Conservation (phyloP, 2,797 vertebrate species). For the Semotilus atromaculatus region DNA sequence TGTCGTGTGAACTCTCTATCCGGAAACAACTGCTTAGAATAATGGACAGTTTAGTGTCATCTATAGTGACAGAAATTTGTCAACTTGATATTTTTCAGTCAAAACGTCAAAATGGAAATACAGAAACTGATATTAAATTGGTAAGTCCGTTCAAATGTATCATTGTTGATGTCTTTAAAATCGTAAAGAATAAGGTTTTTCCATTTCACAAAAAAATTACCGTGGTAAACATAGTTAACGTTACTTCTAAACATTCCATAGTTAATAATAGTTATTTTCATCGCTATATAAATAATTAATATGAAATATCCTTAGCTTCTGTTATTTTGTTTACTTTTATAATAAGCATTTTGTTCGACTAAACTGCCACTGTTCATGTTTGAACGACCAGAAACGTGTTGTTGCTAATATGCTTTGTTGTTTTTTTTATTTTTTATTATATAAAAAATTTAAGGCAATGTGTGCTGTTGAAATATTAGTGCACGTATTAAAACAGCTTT, state of each 20-base stretch:
- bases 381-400: neutral
- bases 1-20: constrained; percentile 16
- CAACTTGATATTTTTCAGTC: constrained; percentile 46
- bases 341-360: neutral
- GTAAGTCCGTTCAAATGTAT: neutral
- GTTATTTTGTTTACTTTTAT: neutral
- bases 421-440: too few species aligned
- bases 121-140: constrained; percentile 17
- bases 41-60: constrained; percentile 44
- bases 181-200: too few species aligned
- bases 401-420: neutral
- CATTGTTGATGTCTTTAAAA: neutral
- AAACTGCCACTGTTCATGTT: neutral
- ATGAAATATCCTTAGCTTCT: too few species aligned
- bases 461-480: neutral
- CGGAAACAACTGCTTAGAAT: constrained; percentile 44
- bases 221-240: neutral
- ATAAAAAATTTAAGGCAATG: neutral
- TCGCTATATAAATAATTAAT: neutral
- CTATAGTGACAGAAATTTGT: constrained; percentile 50
- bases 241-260: neutral
- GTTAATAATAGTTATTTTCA: neutral
- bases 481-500: neutral
- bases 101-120: constrained; percentile 37
- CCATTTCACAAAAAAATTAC: too few species aligned